Conservation (phyloP, 1,140 invertebrate species). For the Rhopalosiphum padi region DNA sequence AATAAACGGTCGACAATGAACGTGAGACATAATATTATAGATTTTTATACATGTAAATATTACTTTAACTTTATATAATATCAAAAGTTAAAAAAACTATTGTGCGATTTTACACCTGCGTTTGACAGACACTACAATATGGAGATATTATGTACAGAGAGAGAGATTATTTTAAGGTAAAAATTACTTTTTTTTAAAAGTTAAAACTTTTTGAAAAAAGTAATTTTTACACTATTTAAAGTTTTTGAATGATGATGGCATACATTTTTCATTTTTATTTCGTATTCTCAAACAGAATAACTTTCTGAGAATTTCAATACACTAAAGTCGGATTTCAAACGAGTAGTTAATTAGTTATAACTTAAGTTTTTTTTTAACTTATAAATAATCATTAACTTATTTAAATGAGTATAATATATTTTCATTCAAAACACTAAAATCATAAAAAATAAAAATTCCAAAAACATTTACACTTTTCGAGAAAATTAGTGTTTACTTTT, state of each 20-base stretch:
- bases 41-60: background rate
- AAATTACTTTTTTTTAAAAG: background rate
- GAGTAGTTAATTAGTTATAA: background rate
- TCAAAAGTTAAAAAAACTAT: background rate
- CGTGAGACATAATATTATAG: too few relatives aligned
- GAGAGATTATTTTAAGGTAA: background rate
- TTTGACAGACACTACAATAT: background rate
- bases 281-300: background rate
- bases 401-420: too few relatives aligned
- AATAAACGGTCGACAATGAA: too few relatives aligned
- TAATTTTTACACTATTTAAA: background rate
- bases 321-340: background rate
- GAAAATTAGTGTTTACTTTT: background rate
- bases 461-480: background rate
- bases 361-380: too few relatives aligned
- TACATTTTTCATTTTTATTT: background rate
- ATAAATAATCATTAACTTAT: too few relatives aligned
- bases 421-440: too few relatives aligned
- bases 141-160: too few relatives aligned
- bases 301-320: background rate
- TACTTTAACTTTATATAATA: background rate
- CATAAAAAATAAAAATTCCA: background rate
- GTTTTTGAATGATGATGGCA: background rate
- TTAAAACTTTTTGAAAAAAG: background rate
- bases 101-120: background rate